Percentiles rank a stretch among this genome's conserved stretches.
Evolutionary conservation across 2,797 vertebrate species (phyloP).

Genomic region (Thamnophis elegans): DNA sequence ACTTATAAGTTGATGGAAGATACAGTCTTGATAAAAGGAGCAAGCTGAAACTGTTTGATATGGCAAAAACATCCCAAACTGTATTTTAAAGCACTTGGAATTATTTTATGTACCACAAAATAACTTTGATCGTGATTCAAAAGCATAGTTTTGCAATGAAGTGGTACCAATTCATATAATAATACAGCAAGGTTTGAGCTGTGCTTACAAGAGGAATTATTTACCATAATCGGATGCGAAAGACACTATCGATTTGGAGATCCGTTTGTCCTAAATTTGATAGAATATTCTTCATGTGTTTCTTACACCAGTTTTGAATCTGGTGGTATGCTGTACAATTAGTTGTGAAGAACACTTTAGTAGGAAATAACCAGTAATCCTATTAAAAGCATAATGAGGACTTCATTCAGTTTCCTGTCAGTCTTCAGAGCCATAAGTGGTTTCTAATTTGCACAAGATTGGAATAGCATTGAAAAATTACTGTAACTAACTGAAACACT

Average conservation of each 20-base stretch:
- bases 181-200: neutral
- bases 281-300: constrained; percentile 25
- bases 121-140: neutral
- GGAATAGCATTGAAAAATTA: constrained; percentile 75
- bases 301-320: constrained; percentile 30
- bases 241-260: neutral
- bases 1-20: neutral
- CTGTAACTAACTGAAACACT: constrained; percentile 74
- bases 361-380: constrained; percentile 66
- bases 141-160: neutral
- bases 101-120: neutral
- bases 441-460: constrained; percentile 76
- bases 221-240: neutral
- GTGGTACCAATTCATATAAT: neutral
- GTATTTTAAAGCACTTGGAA: neutral
- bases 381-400: constrained; percentile 73
- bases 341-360: constrained; percentile 54
- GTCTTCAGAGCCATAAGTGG: constrained; percentile 70
- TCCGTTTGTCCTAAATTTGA: neutral
- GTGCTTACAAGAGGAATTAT: neutral
- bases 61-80: neutral
- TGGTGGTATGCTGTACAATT: constrained; percentile 37
- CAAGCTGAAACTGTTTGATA: neutral
- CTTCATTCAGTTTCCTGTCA: constrained; percentile 68
- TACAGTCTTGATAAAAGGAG: neutral